Base-by-base conservation (phyloP, 2,888 invertebrate genomes). In the Silvanus unidentatus region DNA sequence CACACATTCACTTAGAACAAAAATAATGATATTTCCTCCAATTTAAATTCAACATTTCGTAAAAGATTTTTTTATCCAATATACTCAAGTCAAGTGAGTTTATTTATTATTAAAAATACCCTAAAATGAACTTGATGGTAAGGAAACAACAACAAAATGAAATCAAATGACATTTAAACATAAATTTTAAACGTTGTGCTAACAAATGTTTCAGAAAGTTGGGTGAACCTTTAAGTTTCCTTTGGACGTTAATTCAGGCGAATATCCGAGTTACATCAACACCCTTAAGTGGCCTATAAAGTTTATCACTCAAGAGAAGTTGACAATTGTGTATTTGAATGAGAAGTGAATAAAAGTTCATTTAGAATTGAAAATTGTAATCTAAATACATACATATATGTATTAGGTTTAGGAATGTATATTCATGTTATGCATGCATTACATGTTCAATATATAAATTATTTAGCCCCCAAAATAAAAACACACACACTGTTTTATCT, bases 271-370 rank as follows among this genome's bases (percentile, higher is more conserved):
- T 43, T 35, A 45, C 46, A 49, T 47, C 45, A 47, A 34, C 52
- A 50, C 53, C 51, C 47, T 45, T 47, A 53, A 53, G 53, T 53
- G 53, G 50, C 53, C 50, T 29, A 53, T 53, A 51, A 53, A 51
- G 42, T 53, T 53, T 51, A 51, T 53, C 53, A 53, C 53, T 53
- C 41, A 38, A 16, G 45, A 49, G 53, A 47, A 39, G 40, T 36
- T 47, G 49, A 48, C 45, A 48, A 45, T 48, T 37, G 16, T 32
- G 32, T n/a, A 32, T 28, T 28, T 28, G 13, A 32, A 9, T 5
- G n/a, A 8, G 32, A 32, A 32, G 3, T 12, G 13, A 32, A 32
- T 32, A n/a, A n/a, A 12, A 9, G n/a, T n/a, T n/a, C n/a, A n/a
- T n/a, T n/a, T n/a, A n/a, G n/a, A n/a, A n/a, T n/a, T n/a, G n/a